Base-by-base conservation (phyloP, 2,113 vertebrate species). In the Pangasianodon gigas region DNA sequence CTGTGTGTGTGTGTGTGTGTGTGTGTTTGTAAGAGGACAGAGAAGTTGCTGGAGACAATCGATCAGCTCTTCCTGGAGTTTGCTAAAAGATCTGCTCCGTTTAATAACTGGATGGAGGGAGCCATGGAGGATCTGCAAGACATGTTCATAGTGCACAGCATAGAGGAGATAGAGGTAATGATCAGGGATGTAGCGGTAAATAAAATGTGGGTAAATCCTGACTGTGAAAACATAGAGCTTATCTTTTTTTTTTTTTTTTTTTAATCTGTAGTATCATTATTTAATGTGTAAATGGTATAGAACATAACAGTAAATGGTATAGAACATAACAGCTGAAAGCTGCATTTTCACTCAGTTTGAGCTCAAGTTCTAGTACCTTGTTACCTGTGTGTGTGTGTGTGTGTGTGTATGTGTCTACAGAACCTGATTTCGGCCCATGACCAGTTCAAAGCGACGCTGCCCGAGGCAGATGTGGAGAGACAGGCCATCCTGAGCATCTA, bases 111-210 rank as follows among this genome's bases (percentile, higher is more conserved):
- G 94, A 92, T 95, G 93, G 94, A 95, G 2, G 97, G 97, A 2
- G 97, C 97, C 60, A 97, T 97, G 96, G 97, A 98, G 92, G 97
- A 98, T 75, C 95, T 98, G 87, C 97, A 97, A 86, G 97, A 98
- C 92, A 97, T 97, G 96, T 98, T 98, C 90, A 97, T 98, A 41
- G 97, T 98, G 58, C 97, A 98, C 19, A 97, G 96, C 88, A 95
- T 97, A 83, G 97, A 98, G 83, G 97, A 97, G 93, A 97, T 97
- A 69, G 97, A 97, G 97, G 97, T 97, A 92, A 58, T 5, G 0
- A 10, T 41, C 18, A 41, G 32, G 54, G 4, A 13, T 6, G 81
- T 41, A 21, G 9, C n/a, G 3, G 7, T 56, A 21, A 56, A 56
- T 82, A 37, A 81, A 48, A 81, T 51, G 80, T 19, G 16, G 52